phyloP scores from a whole-genome alignment of 1,140 invertebrate genomes.

The Nebria ingens region DNA sequence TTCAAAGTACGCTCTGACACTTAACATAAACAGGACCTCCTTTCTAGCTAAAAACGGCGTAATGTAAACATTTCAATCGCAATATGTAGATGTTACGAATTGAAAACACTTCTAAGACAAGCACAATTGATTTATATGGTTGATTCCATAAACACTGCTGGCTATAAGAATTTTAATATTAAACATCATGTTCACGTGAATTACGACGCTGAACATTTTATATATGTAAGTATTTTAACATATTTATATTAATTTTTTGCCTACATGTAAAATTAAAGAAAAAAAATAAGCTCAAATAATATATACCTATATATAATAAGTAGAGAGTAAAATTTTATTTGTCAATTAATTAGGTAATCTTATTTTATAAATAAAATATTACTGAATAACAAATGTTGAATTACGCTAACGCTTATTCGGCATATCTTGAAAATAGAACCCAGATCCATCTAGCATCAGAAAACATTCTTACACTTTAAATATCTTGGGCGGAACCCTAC shows the following conservation, averaged over 20 bases:
- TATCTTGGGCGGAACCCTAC: background rate
- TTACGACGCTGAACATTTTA: background rate
- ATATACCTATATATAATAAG: background rate
- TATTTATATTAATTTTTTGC: background rate
- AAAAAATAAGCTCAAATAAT: background rate
- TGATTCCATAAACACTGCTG: background rate
- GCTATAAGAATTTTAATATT: background rate
- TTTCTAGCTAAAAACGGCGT: background rate
- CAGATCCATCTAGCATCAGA: background rate
- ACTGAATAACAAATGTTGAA: background rate
- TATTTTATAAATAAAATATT: background rate
- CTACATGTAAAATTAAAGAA: background rate
- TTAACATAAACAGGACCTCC: background rate
- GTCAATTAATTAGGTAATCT: background rate
- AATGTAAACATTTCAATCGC: background rate
- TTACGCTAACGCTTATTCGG: background rate
- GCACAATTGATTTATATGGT: background rate
- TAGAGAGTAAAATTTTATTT: background rate
- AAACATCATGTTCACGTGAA: background rate
- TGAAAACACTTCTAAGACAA: background rate
- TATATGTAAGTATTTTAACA: too few species aligned
- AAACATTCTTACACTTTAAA: background rate
- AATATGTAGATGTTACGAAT: background rate
- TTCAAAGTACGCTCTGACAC: background rate
- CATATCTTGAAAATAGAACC: background rate